A percentile compares a stretch with the other conserved stretches of the same genome.
These are phyloP conservation scores for Aplodontia rufa DNA, from an alignment of 2,113 vertebrate species.

Conservation along the genomic window DNA sequence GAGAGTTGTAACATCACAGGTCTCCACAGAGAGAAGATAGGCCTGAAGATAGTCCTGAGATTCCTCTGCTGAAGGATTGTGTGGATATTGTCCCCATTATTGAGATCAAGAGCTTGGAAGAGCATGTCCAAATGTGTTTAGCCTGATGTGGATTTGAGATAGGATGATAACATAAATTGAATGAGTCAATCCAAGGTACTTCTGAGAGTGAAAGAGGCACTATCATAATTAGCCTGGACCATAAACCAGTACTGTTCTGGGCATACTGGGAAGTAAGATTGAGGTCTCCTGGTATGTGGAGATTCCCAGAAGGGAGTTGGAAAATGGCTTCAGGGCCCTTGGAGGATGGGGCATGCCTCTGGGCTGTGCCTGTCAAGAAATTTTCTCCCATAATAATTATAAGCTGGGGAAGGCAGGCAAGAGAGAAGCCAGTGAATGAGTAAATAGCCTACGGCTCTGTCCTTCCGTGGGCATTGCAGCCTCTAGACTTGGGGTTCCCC, in stretches of 20 bases:
- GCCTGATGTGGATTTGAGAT: background rate
- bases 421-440: background rate
- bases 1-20: fast-evolving
- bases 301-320: background rate
- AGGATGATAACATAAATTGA: background rate
- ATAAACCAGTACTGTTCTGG: background rate
- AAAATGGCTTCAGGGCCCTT: background rate
- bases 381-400: background rate
- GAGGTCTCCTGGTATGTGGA: background rate
- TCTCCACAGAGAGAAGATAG: background rate
- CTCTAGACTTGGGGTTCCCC: background rate
- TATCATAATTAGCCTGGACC: background rate
- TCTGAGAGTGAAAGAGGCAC: background rate
- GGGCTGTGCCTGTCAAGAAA: background rate
- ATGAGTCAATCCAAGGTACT: background rate
- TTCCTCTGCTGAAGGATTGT: background rate
- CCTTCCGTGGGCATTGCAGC: fast-evolving
- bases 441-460: background rate
- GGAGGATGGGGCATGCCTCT: fast-evolving
- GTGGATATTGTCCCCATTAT: fast-evolving
- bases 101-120: background rate
- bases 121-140: fast-evolving
- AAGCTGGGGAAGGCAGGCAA: background rate
- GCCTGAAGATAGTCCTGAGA: background rate
- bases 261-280: background rate